Evolutionary conservation across 2,113 vertebrate species (phyloP), one percentile per base, ranked within the genome.

Genomic region (Daubentonia madagascariensis): DNA sequence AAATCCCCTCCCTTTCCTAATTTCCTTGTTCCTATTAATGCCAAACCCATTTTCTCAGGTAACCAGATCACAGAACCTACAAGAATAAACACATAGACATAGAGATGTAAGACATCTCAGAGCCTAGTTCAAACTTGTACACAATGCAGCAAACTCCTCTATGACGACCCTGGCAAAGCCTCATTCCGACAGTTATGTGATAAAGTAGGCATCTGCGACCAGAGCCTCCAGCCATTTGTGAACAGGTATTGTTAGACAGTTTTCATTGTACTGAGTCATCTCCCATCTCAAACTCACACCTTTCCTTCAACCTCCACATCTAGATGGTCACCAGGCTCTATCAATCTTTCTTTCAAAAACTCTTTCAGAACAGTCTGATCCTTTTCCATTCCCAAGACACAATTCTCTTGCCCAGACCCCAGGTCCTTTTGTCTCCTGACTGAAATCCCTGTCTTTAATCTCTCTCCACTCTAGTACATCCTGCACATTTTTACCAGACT

Each of bases 61-160:
- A 50, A 89, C 32, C 48, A 28, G 37, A 57, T 25, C 52, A n/a
- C 43, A 63, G 70, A 70, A 40, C 28, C 48, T 35, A 20, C 0
- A 16, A 10, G 20, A n/a, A 61, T 0, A 22, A n/a, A 54, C 20
- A 72, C 54, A 72, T 48, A 45, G 22, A n/a, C 3, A 3, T 6
- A 43, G 40, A 70, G 61, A 70, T 3, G 16, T 59, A 59, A 32
- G 22, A 11, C 0, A 25, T 9, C 67, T 59, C 12, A 2, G 45
- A 59, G 25, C 54, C 72, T 30, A 57, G 61, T 14, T 72, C 32
- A 6, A 43, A 73, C 88, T 7, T 50, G 54, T 35, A 93, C 20
- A 11, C 8, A 0, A 3, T 0, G 1, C 5, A 9, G 45, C 45
- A 25, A 40, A 30, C 4, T 20, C 63, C 43, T 52, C 92, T 14